Conservation (phyloP, 2,113 vertebrate species). For the Bubo scandiacus region DNA sequence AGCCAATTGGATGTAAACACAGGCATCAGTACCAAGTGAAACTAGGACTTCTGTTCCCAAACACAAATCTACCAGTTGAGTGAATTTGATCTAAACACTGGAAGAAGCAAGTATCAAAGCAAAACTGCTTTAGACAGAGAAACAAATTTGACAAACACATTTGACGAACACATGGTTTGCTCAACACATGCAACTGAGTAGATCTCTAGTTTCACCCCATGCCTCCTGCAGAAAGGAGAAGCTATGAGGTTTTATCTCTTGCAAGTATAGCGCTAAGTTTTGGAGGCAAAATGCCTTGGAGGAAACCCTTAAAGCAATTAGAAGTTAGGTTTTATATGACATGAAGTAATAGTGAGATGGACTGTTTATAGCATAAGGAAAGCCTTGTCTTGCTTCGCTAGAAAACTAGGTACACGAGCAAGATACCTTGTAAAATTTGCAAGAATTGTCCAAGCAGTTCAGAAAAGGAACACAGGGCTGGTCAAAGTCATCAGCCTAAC, state of each 20-base stretch:
- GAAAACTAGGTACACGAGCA: not conserved
- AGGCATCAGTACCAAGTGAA: not conserved
- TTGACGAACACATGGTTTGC: not conserved
- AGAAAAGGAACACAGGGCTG: not conserved
- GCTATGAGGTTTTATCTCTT: not conserved
- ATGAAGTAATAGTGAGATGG: not conserved
- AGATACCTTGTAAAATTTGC: not conserved
- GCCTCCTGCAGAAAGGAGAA: not conserved
- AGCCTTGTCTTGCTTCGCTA: not conserved
- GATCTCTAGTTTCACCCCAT: not conserved
- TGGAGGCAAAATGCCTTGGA: not conserved
- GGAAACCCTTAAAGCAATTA: fast-evolving
- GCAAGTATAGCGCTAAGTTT: not conserved
- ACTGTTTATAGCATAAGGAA: not conserved
- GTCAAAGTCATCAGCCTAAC: not conserved
- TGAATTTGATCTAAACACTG: not conserved
- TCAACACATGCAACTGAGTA: not conserved
- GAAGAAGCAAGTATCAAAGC: not conserved
- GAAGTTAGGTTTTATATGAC: not conserved
- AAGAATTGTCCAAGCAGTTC: not conserved
- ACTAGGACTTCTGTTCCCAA: not conserved
- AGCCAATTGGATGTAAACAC: not conserved
- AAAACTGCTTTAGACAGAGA: not conserved
- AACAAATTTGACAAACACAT: not conserved
- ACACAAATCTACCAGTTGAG: not conserved